phyloP scores from a whole-genome alignment of 37 sponge, comb jelly and placozoan genomes.

The Corticium candelabrum region DNA sequence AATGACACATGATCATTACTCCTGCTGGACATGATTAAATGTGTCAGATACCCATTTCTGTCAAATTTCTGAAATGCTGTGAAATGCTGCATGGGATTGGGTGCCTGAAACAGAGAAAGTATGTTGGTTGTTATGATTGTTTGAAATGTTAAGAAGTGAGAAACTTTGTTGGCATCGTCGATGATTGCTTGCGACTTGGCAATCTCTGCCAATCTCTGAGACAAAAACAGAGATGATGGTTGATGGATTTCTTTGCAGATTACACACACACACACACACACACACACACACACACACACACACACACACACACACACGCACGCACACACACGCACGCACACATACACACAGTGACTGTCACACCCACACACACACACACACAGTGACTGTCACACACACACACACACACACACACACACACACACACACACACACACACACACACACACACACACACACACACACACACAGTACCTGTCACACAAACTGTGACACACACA shows the following conservation, averaged over 20 bases:
- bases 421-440: slow-evolving; percentile 5
- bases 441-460: slow-evolving; percentile 5
- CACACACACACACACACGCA: background rate
- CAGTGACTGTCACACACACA: background rate
- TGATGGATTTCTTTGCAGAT: too few relatives aligned
- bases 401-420: slow-evolving; percentile 5
- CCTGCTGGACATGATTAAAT: background rate
- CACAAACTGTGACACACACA: too few relatives aligned
- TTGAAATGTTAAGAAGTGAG: too few relatives aligned
- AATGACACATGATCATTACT: background rate
- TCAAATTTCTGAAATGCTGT: background rate
- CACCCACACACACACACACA: too few relatives aligned
- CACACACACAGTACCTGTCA: too few relatives aligned
- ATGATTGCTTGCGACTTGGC: background rate
- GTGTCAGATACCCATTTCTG: background rate
- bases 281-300: too few relatives aligned
- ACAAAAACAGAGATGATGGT: too few relatives aligned
- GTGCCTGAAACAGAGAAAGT: background rate
- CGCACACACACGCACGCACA: background rate
- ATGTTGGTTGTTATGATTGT: background rate
- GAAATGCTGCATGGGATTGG: background rate
- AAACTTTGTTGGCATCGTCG: background rate
- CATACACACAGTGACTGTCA: too few relatives aligned
- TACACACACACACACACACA: too few relatives aligned
- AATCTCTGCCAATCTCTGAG: too few relatives aligned